phyloP scores from a whole-genome alignment of 2,888 invertebrate genomes.

The Chironomus tentans region DNA sequence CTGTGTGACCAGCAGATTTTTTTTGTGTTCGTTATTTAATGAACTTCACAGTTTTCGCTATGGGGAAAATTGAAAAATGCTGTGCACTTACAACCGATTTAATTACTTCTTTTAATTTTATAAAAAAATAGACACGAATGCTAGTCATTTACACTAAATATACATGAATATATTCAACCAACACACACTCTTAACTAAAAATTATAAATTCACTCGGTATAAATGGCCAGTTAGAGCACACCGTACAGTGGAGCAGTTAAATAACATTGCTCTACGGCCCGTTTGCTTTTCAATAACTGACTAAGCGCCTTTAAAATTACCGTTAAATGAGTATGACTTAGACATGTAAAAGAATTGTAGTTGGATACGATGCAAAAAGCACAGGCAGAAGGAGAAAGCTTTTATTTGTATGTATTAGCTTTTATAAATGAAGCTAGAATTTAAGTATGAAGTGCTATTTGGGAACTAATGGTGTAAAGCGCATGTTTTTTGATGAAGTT shows the following conservation, averaged over 20 bases:
- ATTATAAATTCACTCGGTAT: too few species aligned
- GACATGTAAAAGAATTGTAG: background rate
- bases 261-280: background rate
- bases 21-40: background rate
- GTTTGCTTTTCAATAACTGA: background rate
- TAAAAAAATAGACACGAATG: background rate
- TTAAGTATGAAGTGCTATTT: too few species aligned
- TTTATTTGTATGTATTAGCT: background rate
- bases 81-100: background rate
- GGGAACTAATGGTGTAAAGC: too few species aligned
- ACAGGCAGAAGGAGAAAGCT: background rate
- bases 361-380: too few species aligned
- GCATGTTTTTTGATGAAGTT: too few species aligned
- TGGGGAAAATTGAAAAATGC: background rate
- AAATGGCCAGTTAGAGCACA: too few species aligned
- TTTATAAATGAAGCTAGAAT: too few species aligned
- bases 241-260: background rate
- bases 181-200: too few species aligned
- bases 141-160: background rate
- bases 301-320: constrained; percentile 1
- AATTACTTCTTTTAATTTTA: background rate
- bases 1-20: background rate
- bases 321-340: background rate
- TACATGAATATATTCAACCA: background rate
- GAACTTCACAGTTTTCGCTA: background rate